A percentile compares a stretch with the other conserved stretches of the same genome.
Conservation (phyloP, 2,113 vertebrate genomes). For the Probosciger aterrimus region DNA sequence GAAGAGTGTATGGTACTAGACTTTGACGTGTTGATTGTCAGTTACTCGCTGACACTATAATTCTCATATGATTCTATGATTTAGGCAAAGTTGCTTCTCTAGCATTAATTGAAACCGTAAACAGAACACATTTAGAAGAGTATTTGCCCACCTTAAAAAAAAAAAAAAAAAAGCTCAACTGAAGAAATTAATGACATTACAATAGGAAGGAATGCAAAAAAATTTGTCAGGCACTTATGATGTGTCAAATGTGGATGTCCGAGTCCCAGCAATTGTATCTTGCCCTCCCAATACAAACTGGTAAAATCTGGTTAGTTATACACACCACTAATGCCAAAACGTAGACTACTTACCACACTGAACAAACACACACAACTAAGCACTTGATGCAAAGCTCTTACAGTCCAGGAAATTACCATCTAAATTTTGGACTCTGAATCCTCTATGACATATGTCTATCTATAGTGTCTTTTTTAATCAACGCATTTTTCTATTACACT, state of each 20-base stretch:
- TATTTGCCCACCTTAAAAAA: background rate
- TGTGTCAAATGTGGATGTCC: background rate
- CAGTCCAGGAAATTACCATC: background rate
- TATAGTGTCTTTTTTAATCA: background rate
- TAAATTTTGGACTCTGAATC: background rate
- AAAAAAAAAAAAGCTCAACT: background rate
- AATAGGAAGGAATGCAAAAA: background rate
- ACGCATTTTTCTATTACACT: background rate
- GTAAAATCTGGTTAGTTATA: background rate
- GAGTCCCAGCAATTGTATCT: background rate
- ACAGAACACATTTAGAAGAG: background rate
- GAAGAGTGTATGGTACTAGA: background rate
- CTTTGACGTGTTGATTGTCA: background rate
- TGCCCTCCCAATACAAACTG: background rate
- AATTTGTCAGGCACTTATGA: background rate
- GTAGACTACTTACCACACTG: background rate
- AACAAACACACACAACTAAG: background rate
- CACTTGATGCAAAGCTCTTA: background rate
- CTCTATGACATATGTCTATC: background rate
- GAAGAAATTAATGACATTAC: background rate
- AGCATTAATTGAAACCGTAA: background rate
- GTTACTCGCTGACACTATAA: background rate
- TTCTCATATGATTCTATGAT: background rate
- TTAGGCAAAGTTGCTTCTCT: background rate
- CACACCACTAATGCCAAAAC: fast-evolving